Conservation (phyloP, 2,797 vertebrate genomes). For the Microctenopoma lineatum region DNA sequence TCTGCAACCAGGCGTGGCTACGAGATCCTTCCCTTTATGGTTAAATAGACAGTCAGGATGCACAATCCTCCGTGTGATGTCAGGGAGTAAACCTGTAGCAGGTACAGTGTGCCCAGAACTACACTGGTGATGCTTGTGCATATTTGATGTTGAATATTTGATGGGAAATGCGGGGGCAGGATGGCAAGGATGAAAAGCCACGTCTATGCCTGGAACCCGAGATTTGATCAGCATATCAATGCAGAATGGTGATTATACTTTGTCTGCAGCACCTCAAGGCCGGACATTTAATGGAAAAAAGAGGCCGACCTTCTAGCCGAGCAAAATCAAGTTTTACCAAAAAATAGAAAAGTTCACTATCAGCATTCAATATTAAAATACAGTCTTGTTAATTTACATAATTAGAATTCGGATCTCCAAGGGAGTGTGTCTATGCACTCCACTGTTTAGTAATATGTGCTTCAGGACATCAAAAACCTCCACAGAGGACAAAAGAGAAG, state of each 20-base stretch:
- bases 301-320: constrained; percentile 67
- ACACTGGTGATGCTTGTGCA: constrained; percentile 55
- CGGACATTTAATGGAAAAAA: constrained; percentile 58
- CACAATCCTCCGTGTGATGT: constrained; percentile 42
- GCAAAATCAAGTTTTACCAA: constrained; percentile 53
- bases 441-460: constrained; percentile 62
- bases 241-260: constrained; percentile 68
- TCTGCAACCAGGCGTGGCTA: constrained; percentile 55
- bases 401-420: constrained; percentile 69
- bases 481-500: constrained; percentile 60
- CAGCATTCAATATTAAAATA: constrained; percentile 72
- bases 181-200: constrained; percentile 61
- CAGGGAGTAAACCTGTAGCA: constrained; percentile 47
- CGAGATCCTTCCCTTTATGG: constrained; percentile 44
- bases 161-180: constrained; percentile 52
- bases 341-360: constrained; percentile 65
- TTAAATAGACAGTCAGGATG: constrained; percentile 51
- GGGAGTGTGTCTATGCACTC: constrained; percentile 36
- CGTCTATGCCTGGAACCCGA: constrained; percentile 54
- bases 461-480: constrained; percentile 61
- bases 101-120: constrained; percentile 47
- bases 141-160: constrained; percentile 67
- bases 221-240: constrained; percentile 77
- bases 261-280: constrained; percentile 67
- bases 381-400: constrained; percentile 72